Base-by-base conservation (phyloP, 2,113 vertebrate genomes). In the Antennarius striatus region DNA sequence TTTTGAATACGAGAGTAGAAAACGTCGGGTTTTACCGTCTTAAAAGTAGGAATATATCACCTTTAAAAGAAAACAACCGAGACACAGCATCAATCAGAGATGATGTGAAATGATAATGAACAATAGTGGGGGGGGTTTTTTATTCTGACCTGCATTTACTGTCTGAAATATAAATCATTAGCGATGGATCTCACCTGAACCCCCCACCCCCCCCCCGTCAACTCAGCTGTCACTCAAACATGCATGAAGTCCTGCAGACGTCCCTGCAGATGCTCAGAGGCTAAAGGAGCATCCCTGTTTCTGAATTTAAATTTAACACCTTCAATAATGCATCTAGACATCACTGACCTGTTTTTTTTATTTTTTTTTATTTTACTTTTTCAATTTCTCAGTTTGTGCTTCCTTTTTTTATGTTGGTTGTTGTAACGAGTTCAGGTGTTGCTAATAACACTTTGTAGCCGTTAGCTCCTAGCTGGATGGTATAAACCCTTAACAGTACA, bases 181-280 rank as follows among this genome's bases (percentile, higher is more conserved):
- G 51, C 71, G 12, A 29, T 6, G 12, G 29, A 42, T 56, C 56
- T 51, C 17, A 17, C 58, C 53, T 62, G 29, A 16, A 56, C 1
- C 22, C 22, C 22, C 22, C 22, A 17, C 32, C 22, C 42, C 36
- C 62, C 71, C 58, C 79, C 77, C 57, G 75, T 71, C 73, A 77
- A 22, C 66, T 64, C 56, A 68, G 63, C 73, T 82, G 81, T 73
- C 85, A 62, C 29, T 86, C 81, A 82, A 68, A 70, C 52, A 11
- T 17, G 40, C 50, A 17, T 55, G 57, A 22, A 22, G 22, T 22
- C 22, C 22, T 22, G 22, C 22, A 22, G 22, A 22, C 59, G 56
- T 48, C 52, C 16, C 59, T 65, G 62, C 75, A 79, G 48, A 61
- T 28, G 14, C 61, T 30, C 15, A 48, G 46, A 48, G 13, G 53